Conservation (phyloP, 2,113 vertebrate genomes). For the Rhipidura dahli region DNA sequence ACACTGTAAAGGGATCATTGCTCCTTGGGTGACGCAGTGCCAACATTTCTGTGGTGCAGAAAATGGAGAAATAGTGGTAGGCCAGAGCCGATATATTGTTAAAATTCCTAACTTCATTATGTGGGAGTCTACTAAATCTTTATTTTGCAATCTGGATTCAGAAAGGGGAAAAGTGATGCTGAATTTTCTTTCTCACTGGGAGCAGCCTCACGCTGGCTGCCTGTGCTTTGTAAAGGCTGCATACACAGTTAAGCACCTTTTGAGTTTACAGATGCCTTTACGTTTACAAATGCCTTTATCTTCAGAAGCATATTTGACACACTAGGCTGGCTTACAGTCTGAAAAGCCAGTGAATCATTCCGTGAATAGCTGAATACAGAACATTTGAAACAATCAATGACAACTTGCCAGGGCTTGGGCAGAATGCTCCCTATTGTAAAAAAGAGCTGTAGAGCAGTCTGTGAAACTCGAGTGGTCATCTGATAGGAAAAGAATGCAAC, state of each 20-base stretch:
- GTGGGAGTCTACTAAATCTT: slow-evolving; percentile 6
- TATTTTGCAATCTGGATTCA: slow-evolving; percentile 27
- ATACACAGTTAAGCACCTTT: slow-evolving; percentile 47
- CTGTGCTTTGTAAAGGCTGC: slow-evolving; percentile 42
- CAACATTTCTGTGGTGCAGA: not conserved
- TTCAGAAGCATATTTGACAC: slow-evolving; percentile 60
- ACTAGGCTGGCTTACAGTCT: slow-evolving; percentile 32
- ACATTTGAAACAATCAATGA: slow-evolving; percentile 50
- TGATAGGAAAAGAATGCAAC: slow-evolving; percentile 6
- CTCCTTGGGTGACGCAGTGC: not conserved
- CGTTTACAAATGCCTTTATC: slow-evolving; percentile 59
- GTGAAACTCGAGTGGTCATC: slow-evolving; percentile 19
- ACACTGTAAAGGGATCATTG: not conserved
- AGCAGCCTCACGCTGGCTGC: not conserved
- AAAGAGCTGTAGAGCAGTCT: not conserved
- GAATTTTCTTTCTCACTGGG: not conserved
- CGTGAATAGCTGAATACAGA: slow-evolving; percentile 43
- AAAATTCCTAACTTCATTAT: not conserved
- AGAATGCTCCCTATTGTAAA: not conserved
- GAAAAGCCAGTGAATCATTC: slow-evolving; percentile 45
- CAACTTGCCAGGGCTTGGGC: slow-evolving; percentile 26
- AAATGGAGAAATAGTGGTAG: not conserved
- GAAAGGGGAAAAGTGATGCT: not conserved
- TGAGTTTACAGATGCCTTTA: slow-evolving; percentile 32
- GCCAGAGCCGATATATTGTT: not conserved